Conservation (phyloP, 2,797 vertebrate species). For the Pipistrellus kuhlii region DNA sequence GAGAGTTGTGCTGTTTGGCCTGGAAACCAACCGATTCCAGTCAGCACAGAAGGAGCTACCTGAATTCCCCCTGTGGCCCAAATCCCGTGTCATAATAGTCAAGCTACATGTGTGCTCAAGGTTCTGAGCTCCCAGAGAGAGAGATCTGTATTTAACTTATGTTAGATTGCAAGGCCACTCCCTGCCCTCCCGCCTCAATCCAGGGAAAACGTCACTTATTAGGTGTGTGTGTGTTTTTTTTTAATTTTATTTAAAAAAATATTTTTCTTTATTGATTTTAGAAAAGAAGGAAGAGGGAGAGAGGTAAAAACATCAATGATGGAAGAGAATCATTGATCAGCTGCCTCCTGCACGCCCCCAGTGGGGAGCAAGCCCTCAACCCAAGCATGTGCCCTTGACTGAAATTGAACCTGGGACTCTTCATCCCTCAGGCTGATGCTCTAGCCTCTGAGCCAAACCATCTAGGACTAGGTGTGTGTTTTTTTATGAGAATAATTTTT, state of each 20-base stretch:
- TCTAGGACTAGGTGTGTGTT: neutral
- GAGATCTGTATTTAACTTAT: neutral
- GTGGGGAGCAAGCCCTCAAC: too few species aligned
- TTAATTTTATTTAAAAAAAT: too few species aligned
- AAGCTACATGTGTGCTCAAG: neutral
- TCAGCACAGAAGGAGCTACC: neutral
- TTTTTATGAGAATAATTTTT: constrained; percentile 12
- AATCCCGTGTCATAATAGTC: neutral
- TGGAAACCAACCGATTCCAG: neutral
- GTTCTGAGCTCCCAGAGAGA: neutral
- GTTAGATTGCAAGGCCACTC: neutral
- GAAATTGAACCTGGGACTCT: too few species aligned
- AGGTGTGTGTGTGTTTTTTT: neutral
- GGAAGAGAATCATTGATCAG: too few species aligned
- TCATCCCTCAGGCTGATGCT: too few species aligned
- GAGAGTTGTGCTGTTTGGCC: neutral
- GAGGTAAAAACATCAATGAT: too few species aligned
- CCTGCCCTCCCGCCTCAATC: neutral
- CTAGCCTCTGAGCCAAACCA: too few species aligned
- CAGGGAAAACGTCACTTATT: neutral
- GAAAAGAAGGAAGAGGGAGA: too few species aligned
- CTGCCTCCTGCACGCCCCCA: too few species aligned
- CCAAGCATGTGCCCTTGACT: too few species aligned
- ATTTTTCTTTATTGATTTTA: too few species aligned
- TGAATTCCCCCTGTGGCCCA: neutral